phyloP scores from a whole-genome alignment of 2,888 invertebrate genomes.

The Drosophila nr. perissopoda region DNA sequence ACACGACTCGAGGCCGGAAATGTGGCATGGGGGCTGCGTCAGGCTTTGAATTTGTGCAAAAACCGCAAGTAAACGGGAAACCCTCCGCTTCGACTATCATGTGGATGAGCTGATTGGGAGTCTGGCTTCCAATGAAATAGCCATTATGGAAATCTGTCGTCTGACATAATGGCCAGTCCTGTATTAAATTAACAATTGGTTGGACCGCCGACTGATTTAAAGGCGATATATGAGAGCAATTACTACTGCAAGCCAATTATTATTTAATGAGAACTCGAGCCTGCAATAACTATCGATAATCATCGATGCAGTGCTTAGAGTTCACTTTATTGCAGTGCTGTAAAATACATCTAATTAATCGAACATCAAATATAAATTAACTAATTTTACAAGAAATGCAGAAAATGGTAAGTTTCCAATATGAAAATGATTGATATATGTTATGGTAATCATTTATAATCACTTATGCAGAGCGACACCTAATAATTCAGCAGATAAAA shows the following conservation, averaged over 20 bases:
- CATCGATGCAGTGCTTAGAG: not conserved
- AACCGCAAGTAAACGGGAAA: conserved; percentile 75
- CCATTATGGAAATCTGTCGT: conserved; percentile 75
- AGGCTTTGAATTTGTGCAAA: conserved; percentile 62
- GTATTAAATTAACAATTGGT: conserved; percentile 41
- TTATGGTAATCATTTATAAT: not conserved
- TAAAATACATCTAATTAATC: no score
- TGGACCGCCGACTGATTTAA: conserved; percentile 23
- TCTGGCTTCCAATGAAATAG: conserved; percentile 65
- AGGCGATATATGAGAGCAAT: not conserved
- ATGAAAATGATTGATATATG: not conserved
- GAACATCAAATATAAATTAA: not conserved
- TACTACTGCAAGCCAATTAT: conserved; percentile 10
- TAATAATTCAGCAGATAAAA: no score
- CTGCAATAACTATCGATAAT: not conserved
- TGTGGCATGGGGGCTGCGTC: conserved; percentile 44
- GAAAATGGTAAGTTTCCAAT: not conserved
- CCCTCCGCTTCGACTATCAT: conserved; percentile 21
- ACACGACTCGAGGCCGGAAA: conserved; percentile 43
- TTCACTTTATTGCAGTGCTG: not conserved
- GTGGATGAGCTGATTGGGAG: conserved; percentile 8
- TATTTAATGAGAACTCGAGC: not conserved
- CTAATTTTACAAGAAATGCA: not conserved
- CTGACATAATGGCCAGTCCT: conserved; percentile 59
- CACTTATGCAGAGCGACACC: not conserved